Evolutionary conservation across 2,113 vertebrate species (phyloP).

Genomic region (Nothocercus nigrocapillus): DNA sequence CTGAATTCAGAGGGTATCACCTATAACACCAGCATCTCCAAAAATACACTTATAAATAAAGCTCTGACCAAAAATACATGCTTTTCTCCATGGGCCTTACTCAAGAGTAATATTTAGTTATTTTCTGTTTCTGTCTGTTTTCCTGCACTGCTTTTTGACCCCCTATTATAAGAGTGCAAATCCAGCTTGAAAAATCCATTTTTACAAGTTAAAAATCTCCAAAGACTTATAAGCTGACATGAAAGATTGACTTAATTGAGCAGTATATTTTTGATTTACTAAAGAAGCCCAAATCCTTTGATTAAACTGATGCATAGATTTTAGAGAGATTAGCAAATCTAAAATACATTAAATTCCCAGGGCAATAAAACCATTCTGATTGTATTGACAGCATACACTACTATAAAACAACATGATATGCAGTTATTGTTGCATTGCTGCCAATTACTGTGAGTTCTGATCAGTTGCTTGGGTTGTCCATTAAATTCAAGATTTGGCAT

Average conservation of each 20-base stretch:
- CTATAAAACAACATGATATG: neutral
- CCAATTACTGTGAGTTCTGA: neutral
- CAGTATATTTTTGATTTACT: constrained; percentile 68
- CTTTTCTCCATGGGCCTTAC: neutral
- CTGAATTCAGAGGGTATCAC: neutral
- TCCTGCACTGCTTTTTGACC: neutral
- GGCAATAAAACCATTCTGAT: neutral
- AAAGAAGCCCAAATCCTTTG: constrained; percentile 60
- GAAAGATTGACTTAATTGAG: constrained; percentile 75
- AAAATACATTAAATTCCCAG: constrained; percentile 57
- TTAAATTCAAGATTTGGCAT: neutral
- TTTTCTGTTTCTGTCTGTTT: constrained; percentile 17
- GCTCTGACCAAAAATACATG: accelerated
- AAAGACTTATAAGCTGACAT: constrained; percentile 64
- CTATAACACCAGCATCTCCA: neutral
- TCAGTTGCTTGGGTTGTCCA: neutral
- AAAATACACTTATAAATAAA: neutral
- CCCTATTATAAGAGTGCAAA: constrained; percentile 29
- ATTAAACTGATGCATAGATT: constrained; percentile 61
- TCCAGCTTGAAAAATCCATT: constrained; percentile 52
- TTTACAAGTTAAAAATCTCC: constrained; percentile 54
- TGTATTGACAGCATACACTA: neutral
- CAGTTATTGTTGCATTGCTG: neutral
- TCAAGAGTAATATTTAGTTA: neutral
- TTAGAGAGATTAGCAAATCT: constrained; percentile 59